phyloP scores from a whole-genome alignment of 2,888 invertebrate species.

The Plusia festucae region DNA sequence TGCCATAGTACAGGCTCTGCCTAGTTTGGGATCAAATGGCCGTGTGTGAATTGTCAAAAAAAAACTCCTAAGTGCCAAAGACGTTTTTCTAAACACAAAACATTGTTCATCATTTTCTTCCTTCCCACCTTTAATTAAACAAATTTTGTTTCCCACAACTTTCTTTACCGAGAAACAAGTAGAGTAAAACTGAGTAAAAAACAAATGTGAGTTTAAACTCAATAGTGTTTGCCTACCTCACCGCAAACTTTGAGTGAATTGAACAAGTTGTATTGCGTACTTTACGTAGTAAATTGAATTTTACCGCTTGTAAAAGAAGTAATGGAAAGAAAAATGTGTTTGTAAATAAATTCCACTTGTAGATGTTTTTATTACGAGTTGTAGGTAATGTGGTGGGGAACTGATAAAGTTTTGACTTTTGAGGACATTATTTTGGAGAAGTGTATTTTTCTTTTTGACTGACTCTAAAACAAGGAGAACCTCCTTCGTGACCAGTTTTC shows the following conservation, averaged over 20 bases:
- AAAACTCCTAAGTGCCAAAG: too few species aligned
- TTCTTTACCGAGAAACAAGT: background rate
- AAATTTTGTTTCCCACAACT: background rate
- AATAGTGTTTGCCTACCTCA: background rate
- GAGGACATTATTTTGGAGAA: background rate
- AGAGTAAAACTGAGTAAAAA: background rate
- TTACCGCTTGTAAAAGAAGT: background rate
- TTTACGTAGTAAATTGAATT: slow-evolving; percentile 7
- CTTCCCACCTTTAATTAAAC: background rate
- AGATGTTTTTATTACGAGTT: background rate
- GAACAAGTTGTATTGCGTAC: slow-evolving; percentile 2
- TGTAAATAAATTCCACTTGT: background rate
- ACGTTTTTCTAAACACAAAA: too few species aligned
- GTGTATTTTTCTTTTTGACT: too few species aligned
- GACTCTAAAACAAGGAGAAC: too few species aligned
- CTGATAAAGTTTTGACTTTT: slow-evolving; percentile 3
- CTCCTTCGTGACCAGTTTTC: too few species aligned
- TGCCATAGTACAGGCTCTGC: too few species aligned
- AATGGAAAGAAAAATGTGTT: slow-evolving; percentile 6
- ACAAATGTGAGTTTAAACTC: background rate
- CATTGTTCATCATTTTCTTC: too few species aligned
- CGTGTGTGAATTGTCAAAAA: too few species aligned
- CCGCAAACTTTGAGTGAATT: background rate
- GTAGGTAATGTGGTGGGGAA: background rate
- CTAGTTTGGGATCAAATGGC: too few species aligned